Evolutionary conservation across 2,113 vertebrate genomes (phyloP).

Genomic region (Haplotaxodon microlepis): DNA sequence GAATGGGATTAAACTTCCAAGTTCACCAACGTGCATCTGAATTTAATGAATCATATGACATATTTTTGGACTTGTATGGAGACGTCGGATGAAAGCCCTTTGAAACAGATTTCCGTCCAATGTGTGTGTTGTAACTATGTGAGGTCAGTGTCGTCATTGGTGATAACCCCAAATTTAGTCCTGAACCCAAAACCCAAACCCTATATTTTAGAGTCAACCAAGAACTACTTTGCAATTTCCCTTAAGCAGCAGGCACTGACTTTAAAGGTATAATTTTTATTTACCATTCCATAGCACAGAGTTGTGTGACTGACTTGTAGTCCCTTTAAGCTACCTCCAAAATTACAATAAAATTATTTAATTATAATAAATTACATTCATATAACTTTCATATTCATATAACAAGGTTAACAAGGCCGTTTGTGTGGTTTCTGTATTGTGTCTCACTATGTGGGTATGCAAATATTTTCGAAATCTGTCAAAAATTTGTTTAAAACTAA

Average conservation of each 20-base stretch:
- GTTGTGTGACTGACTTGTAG: not conserved
- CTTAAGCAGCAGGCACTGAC: not conserved
- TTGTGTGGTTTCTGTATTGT: not conserved
- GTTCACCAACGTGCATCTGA: not conserved
- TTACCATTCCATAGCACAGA: not conserved
- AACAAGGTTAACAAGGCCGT: rapidly evolving
- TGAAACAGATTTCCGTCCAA: not conserved
- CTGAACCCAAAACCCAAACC: not conserved
- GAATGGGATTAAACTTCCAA: not conserved
- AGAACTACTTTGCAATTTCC: not conserved
- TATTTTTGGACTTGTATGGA: not conserved
- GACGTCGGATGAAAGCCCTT: rapidly evolving
- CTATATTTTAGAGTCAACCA: not conserved
- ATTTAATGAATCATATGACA: not conserved
- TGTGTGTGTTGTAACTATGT: not conserved
- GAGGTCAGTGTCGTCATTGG: not conserved
- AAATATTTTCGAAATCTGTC: not conserved
- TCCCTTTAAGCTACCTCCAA: not conserved
- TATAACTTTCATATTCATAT: not conserved
- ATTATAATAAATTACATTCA: not conserved
- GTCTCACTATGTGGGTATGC: too few relatives aligned
- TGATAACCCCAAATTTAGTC: not conserved
- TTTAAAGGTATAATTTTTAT: not conserved
- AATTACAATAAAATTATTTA: not conserved
- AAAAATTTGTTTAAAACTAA: not conserved